phyloP scores from a whole-genome alignment of 1,140 invertebrate species.

The Drosophila setifemur region DNA sequence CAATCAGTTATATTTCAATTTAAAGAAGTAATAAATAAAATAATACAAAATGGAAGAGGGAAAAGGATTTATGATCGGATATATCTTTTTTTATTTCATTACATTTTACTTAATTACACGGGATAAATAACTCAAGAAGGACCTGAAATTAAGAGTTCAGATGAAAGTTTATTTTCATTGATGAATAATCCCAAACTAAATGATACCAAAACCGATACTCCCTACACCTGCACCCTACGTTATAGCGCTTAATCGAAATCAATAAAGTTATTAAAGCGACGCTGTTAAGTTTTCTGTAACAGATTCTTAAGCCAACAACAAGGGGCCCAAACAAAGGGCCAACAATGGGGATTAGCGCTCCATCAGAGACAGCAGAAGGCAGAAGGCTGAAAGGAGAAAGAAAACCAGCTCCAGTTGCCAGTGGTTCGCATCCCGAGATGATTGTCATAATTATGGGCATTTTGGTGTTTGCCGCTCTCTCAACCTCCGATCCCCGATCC shows the following conservation, averaged over 20 bases:
- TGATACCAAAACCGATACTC: constrained; percentile 9
- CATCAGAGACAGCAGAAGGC: neutral
- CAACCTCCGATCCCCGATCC: constrained; percentile 1
- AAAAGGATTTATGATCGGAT: no score
- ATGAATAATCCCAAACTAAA: no score
- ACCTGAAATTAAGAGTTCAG: no score
- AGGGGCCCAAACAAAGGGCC: constrained; percentile 52
- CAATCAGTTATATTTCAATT: no score
- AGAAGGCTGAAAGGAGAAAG: neutral
- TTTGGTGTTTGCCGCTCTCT: constrained; percentile 72
- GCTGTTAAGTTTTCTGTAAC: constrained; percentile 80
- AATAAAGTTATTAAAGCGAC: constrained; percentile 80
- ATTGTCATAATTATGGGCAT: constrained; percentile 80
- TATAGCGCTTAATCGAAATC: constrained; percentile 81
- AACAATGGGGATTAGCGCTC: constrained; percentile 49
- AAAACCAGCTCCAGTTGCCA: constrained; percentile 9
- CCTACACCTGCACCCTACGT: constrained; percentile 56
- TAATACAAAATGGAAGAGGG: no score
- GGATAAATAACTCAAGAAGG: no score
- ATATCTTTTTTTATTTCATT: no score
- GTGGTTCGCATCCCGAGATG: constrained; percentile 41
- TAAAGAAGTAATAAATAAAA: no score
- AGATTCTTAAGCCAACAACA: constrained; percentile 78
- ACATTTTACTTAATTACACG: no score
- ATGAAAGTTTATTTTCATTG: no score